Conservation (phyloP, 1,140 invertebrate species). For the Zaprionus ghesquierei region DNA sequence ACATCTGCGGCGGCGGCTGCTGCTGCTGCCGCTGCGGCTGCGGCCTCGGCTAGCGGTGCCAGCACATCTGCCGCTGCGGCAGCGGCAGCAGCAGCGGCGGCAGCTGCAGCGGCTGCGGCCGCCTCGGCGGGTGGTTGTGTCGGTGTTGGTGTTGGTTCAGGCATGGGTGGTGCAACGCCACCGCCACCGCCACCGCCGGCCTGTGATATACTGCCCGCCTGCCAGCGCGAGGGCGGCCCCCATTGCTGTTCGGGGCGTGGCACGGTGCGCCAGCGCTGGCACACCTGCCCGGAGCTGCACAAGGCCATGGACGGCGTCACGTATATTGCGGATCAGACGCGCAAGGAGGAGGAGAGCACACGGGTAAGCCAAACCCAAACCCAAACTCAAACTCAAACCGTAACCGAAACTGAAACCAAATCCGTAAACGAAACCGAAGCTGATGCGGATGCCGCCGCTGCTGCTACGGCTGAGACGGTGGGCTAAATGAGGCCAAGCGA, state of each 20-base stretch:
- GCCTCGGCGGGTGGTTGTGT: slow-evolving; percentile 34
- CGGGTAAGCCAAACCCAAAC: slow-evolving; percentile 85
- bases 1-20: slow-evolving; percentile 25
- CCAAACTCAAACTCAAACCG: background rate
- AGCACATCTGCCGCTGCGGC: slow-evolving; percentile 32
- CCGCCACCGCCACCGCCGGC: slow-evolving; percentile 58
- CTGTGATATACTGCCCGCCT: slow-evolving; percentile 75
- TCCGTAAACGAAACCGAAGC: background rate
- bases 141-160: slow-evolving; percentile 35
- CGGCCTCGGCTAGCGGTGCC: slow-evolving; percentile 37
- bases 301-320: slow-evolving; percentile 95
- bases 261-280: slow-evolving; percentile 88
- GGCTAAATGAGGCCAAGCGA: slow-evolving; percentile 26
- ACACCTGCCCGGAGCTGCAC: slow-evolving; percentile 94
- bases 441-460: too few relatives aligned
- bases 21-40: background rate
- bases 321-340: slow-evolving; percentile 96
- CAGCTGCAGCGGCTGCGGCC: slow-evolving; percentile 30
- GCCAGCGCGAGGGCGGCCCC: slow-evolving; percentile 72
- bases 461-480: background rate
- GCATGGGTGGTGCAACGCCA: slow-evolving; percentile 33
- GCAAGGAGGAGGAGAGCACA: slow-evolving; percentile 95
- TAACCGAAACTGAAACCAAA: background rate
- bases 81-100: slow-evolving; percentile 31
- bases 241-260: slow-evolving; percentile 69